Evolutionary conservation across 2,888 invertebrate species (phyloP).

Genomic region (Lepidochrysops patricia): DNA sequence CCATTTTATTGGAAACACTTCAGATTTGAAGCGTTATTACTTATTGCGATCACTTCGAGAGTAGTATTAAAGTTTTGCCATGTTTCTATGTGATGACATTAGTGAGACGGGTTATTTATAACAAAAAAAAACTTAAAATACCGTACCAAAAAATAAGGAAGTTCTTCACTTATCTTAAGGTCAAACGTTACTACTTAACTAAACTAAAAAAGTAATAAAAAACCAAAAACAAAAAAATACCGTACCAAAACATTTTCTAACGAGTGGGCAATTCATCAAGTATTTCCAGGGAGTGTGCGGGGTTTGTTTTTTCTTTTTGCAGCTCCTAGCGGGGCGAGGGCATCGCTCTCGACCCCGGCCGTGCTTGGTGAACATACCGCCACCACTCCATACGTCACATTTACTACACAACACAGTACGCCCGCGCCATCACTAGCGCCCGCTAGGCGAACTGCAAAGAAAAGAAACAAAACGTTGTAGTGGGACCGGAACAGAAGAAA

Average conservation of each 20-base stretch:
- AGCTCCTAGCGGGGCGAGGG: slow-evolving; percentile 58
- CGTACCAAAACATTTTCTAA: slow-evolving; percentile 75
- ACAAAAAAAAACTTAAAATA: not conserved
- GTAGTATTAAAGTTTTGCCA: not conserved
- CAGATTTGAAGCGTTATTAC: not conserved
- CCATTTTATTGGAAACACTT: not conserved
- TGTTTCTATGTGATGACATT: no score
- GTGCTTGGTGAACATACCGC: slow-evolving; percentile 73
- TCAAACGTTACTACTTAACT: no score
- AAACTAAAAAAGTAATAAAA: slow-evolving; percentile 13
- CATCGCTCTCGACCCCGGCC: slow-evolving; percentile 68
- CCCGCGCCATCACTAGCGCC: slow-evolving; percentile 55
- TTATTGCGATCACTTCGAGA: not conserved
- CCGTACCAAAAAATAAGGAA: not conserved
- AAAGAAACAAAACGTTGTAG: slow-evolving; percentile 61
- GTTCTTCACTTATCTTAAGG: no score
- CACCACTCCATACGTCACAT: slow-evolving; percentile 61
- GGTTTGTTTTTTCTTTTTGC: slow-evolving; percentile 69
- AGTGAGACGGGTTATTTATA: no score
- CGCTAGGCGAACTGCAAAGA: slow-evolving; percentile 61
- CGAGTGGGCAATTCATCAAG: slow-evolving; percentile 76
- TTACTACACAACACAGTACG: slow-evolving; percentile 51
- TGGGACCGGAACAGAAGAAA: slow-evolving; percentile 35
- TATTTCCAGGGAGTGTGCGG: slow-evolving; percentile 73
- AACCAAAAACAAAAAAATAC: slow-evolving; percentile 47